These are phyloP conservation scores for Oreohelix idahoensis DNA, from an alignment of 1,140 invertebrate species.

Conservation along the genomic window DNA sequence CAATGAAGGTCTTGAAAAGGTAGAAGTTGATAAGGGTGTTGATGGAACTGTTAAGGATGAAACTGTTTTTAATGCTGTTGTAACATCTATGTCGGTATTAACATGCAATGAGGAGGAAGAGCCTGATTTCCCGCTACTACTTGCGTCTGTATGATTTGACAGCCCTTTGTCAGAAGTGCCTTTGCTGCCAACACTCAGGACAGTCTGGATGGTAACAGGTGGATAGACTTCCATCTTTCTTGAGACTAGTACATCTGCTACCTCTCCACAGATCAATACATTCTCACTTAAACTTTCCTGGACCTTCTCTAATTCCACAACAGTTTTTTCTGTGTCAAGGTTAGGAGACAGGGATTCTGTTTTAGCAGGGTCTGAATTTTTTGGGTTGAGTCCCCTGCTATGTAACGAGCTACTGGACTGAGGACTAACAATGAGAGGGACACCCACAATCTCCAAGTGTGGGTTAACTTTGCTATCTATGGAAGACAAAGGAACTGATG, in stretches of 20 bases:
- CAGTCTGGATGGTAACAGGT: background rate
- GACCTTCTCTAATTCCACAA: background rate
- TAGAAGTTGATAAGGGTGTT: background rate
- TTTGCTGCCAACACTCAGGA: constrained; percentile 19
- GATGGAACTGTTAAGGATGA: constrained; percentile 9
- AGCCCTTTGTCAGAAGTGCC: constrained; percentile 10
- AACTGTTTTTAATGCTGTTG: constrained; percentile 1
- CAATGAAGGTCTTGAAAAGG: constrained; percentile 14
- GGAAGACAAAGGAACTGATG: constrained; percentile 32
- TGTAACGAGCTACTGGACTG: background rate
- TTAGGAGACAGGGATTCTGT: background rate
- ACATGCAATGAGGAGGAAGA: background rate
- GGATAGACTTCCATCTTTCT: constrained; percentile 1
- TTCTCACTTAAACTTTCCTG: background rate
- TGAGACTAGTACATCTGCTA: background rate
- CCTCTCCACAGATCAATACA: background rate
- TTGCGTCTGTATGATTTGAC: background rate
- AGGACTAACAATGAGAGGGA: background rate
- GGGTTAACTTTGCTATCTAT: constrained; percentile 16
- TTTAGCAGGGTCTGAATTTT: background rate
- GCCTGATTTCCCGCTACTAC: background rate
- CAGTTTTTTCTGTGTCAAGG: background rate
- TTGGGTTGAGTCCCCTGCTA: background rate
- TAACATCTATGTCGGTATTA: background rate
- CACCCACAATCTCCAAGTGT: background rate